Conservation (phyloP, 2,888 invertebrate species). For the Diloba caeruleocephala region DNA sequence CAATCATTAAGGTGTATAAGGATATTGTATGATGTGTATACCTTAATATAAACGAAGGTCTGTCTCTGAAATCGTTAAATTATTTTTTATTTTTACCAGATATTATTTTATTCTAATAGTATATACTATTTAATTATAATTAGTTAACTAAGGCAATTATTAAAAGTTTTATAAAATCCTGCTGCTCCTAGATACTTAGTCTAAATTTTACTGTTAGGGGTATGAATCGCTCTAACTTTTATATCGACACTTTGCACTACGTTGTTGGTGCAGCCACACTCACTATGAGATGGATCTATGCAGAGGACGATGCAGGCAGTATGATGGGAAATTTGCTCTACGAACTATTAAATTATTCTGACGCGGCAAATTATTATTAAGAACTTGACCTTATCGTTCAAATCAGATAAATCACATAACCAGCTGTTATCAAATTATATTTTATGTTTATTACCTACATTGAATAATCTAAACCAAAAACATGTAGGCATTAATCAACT, state of each 20-base stretch:
- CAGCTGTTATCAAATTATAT: constrained; percentile 42
- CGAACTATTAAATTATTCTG: constrained; percentile 23
- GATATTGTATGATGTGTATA: constrained; percentile 39
- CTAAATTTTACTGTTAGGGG: no score
- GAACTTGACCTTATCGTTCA: constrained; percentile 31
- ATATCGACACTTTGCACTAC: constrained; percentile 61
- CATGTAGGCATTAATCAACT: constrained; percentile 44
- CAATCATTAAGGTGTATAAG: constrained; percentile 42
- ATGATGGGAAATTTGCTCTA: constrained; percentile 57
- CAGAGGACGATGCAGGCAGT: constrained; percentile 43
- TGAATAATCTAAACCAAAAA: constrained; percentile 44
- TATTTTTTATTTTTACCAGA: constrained; percentile 41
- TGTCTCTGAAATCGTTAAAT: constrained; percentile 40
- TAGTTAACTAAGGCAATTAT: no score
- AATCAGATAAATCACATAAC: constrained; percentile 33
- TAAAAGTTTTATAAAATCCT: no score
- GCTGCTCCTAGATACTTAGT: no score
- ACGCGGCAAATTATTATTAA: constrained; percentile 14
- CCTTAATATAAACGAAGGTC: constrained; percentile 39
- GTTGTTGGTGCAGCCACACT: constrained; percentile 55
- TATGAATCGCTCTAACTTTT: constrained; percentile 48
- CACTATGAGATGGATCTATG: constrained; percentile 63
- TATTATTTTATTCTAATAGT: no score
- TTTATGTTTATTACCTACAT: constrained; percentile 44
- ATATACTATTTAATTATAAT: no score